Conservation (phyloP, 1,140 invertebrate genomes). For the Dendroctonus ponderosae region DNA sequence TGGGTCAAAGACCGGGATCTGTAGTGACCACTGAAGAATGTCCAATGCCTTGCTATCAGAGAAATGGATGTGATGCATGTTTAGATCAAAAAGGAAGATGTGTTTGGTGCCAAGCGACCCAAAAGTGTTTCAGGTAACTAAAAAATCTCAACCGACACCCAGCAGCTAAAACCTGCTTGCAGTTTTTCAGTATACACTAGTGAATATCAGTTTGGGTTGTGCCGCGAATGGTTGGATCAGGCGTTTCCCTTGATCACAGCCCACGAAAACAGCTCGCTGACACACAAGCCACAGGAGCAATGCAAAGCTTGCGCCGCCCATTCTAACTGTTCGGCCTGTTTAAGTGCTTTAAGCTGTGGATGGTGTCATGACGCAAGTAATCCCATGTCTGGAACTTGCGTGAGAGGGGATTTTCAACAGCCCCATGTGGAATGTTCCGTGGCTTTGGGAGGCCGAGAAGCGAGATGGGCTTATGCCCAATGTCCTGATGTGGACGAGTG, state of each 20-base stretch:
- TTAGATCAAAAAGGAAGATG: constrained; percentile 82
- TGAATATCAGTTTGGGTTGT: constrained; percentile 89
- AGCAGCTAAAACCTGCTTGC: constrained; percentile 9
- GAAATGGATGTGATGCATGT: constrained; percentile 77
- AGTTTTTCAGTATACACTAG: constrained; percentile 93
- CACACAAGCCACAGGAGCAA: constrained; percentile 56
- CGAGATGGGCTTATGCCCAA: constrained; percentile 83
- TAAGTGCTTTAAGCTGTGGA: constrained; percentile 82
- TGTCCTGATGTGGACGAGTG: constrained; percentile 96
- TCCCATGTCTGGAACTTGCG: constrained; percentile 72
- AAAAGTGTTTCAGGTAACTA: constrained; percentile 70
- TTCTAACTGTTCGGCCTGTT: constrained; percentile 75
- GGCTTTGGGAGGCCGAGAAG: constrained; percentile 58
- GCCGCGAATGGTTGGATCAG: constrained; percentile 89
- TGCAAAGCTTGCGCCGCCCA: constrained; percentile 81
- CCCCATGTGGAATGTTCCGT: constrained; percentile 66
- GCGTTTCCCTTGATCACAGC: constrained; percentile 51
- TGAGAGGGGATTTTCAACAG: constrained; percentile 76
- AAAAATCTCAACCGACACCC: not conserved
- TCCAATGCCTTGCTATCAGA: constrained; percentile 71
- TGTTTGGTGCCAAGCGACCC: constrained; percentile 91
- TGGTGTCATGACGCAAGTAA: constrained; percentile 91
- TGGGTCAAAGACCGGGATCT: constrained; percentile 67
- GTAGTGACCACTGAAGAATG: constrained; percentile 66
- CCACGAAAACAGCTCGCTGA: constrained; percentile 47